Base-by-base conservation (phyloP, 53 echinoderm and acorn worm species). In the Arbacia lixula region DNA sequence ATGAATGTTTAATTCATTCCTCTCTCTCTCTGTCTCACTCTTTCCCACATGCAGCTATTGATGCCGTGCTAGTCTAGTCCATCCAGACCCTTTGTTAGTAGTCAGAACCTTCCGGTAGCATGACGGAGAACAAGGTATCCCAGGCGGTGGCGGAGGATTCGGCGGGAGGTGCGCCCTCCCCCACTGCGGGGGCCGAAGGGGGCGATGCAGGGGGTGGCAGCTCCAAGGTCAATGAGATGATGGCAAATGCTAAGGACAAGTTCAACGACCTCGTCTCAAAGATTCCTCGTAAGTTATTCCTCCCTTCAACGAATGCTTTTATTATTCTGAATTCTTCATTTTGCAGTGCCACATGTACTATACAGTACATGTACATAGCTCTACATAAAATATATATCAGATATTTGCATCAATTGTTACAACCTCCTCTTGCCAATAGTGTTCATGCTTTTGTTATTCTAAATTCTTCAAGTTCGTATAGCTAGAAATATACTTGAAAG, bases 221-320 rank as follows among this genome's bases (percentile, higher is more conserved):
- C 42, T 58, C 36, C 3, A 33, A 30, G 11, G 63, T 62, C 49
- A 31, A 40, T 16, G 64, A 86, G 12, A 32, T 85, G 42, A 51
- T 76, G 29, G 38, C 37, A 25, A 50, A 92, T 8, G 6, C 90
- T 3, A 76, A 75, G 14, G 34, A 89, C 73, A 92, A 92, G 54
- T 14, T 90, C 19, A 66, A 32, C 25, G 87, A 89, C 1, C 31
- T 87, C 31, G 65, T 86, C 24, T 36, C 86, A 20, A 86, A 92
- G 62, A 55, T 92, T 46, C 93, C 93, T 86, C 46, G 93, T 92
- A 87, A 92, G 93, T 92, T 56, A 2, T 36, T 51, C 0, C 27
- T 5, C 56, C 37, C n/a, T 37, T 21, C n/a, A n/a, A n/a, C n/a
- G n/a, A n/a, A n/a, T 36, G 4, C 27, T 36, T 14, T 62, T 82